Conservation (phyloP, 1,140 invertebrate genomes). For the Alviniconcha marisindica region DNA sequence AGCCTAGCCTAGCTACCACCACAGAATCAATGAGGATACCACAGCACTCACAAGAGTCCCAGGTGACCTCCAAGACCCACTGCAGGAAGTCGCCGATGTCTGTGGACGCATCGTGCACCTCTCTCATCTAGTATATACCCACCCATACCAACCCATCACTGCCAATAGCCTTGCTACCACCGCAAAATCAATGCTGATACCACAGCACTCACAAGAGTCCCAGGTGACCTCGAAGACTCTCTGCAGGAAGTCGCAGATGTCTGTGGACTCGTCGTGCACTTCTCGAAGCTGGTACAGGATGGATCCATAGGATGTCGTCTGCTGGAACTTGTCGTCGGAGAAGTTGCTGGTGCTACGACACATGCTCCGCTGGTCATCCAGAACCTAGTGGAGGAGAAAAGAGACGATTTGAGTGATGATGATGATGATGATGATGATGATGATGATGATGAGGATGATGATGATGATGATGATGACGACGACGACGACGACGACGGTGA, state of each 20-base stretch:
- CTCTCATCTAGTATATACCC: constrained; percentile 61
- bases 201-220: constrained; percentile 56
- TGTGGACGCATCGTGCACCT: constrained; percentile 54
- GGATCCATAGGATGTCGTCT: constrained; percentile 54
- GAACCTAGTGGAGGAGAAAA: no score
- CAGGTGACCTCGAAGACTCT: constrained; percentile 56
- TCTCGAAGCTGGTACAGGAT: constrained; percentile 62
- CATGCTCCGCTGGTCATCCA: constrained; percentile 55
- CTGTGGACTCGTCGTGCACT: constrained; percentile 53
- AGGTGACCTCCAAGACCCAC: constrained; percentile 55
- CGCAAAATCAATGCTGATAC: no score
- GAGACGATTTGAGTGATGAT: no score
- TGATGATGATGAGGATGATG: no score
- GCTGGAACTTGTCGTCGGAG: constrained; percentile 50
- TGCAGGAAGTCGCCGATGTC: constrained; percentile 55
- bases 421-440: no score
- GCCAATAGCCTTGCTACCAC: no score
- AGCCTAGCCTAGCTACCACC: no score
- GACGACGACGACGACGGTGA: no score
- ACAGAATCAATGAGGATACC: no score
- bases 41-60: constrained; percentile 57
- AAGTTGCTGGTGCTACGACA: constrained; percentile 49
- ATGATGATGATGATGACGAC: no score
- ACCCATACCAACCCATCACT: no score
- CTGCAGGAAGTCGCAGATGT: constrained; percentile 55